Evolutionary conservation across 1,140 invertebrate genomes (phyloP), one percentile per base, ranked within the genome.

Genomic region (Anagrus nilaparvatae): DNA sequence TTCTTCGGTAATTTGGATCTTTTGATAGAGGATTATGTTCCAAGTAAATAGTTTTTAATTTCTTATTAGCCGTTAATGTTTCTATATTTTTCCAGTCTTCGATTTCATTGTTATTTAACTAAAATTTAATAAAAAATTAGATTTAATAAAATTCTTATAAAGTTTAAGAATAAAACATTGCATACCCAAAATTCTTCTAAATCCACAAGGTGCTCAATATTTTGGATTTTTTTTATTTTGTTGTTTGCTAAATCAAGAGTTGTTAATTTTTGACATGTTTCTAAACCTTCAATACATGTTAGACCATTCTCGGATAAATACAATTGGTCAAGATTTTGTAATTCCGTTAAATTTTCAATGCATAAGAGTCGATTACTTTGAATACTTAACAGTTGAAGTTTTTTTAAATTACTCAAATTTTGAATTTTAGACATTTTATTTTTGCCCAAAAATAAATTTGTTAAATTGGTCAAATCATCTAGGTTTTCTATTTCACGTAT

Each of bases 271-370:
- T 66, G 59, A 55, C 85, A 87, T 28, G 73, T 72, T 3, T 78
- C 69, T 44, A 92, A 61, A 47, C 82, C 79, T 59, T 88, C 82
- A 40, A 90, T 85, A 4, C 56, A 58, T 12, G 75, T 73, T 34
- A 98, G 79, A 30, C 88, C 91, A 75, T 99, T 98, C 63, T 97
- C 87, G 14, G 91, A 94, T 43, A 97, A 56, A 63, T 98, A 98
- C 1, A 99, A 62, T 61, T 98, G 84, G 32, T 87, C 81, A 40
- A 99, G 65, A 23, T 86, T 79, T 0, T 54, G 65, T 9, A 92
- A 61, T 5, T 76, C 69, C 0, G 84, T 76, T 20, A 97, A 57
- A 59, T 92, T 91, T 66, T 95, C 89, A 44, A 99, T 84, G 56
- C 84, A 83, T 0, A 74, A 74, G 35, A 99, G 71, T 12, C 93